A percentile compares a stretch with the other conserved stretches of the same genome.
Evolutionary conservation across 2,797 vertebrate genomes (phyloP).

Genomic region (Pelodytes ibericus): DNA sequence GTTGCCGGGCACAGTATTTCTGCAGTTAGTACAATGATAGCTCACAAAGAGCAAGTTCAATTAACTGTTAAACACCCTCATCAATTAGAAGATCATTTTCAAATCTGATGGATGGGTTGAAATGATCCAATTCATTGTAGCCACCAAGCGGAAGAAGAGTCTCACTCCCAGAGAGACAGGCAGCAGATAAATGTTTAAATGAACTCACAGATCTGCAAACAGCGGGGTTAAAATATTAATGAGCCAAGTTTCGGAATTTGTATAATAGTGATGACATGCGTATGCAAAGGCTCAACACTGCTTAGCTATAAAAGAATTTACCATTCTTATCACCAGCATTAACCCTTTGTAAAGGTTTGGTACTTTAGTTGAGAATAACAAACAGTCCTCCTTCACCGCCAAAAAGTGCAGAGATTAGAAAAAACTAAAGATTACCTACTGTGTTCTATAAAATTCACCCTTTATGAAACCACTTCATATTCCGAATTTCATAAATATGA

Average conservation of each 20-base stretch:
- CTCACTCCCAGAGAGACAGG: slow-evolving; percentile 75
- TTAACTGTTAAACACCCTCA: slow-evolving; percentile 88
- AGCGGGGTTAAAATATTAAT: slow-evolving; percentile 62
- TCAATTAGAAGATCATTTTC: slow-evolving; percentile 94
- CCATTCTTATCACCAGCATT: no score
- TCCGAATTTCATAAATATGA: no score
- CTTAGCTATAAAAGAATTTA: neutral
- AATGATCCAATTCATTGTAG: slow-evolving; percentile 91
- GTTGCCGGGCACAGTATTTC: slow-evolving; percentile 64
- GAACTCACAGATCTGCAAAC: slow-evolving; percentile 65
- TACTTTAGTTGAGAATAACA: no score
- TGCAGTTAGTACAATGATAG: slow-evolving; percentile 76
- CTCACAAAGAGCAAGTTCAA: slow-evolving; percentile 87
- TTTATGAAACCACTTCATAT: no score
- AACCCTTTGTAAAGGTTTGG: no score
- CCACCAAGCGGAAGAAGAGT: slow-evolving; percentile 85
- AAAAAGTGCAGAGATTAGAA: no score
- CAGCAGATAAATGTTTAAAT: slow-evolving; percentile 81
- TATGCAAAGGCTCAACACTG: neutral
- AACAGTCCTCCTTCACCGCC: no score
- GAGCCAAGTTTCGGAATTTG: slow-evolving; percentile 58
- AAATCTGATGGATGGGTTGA: slow-evolving; percentile 92
- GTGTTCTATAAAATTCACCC: no score
- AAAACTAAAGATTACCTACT: no score
- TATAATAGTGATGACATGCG: neutral